phyloP scores from a whole-genome alignment of 2,797 vertebrate species.

The Eremophila alpestris region DNA sequence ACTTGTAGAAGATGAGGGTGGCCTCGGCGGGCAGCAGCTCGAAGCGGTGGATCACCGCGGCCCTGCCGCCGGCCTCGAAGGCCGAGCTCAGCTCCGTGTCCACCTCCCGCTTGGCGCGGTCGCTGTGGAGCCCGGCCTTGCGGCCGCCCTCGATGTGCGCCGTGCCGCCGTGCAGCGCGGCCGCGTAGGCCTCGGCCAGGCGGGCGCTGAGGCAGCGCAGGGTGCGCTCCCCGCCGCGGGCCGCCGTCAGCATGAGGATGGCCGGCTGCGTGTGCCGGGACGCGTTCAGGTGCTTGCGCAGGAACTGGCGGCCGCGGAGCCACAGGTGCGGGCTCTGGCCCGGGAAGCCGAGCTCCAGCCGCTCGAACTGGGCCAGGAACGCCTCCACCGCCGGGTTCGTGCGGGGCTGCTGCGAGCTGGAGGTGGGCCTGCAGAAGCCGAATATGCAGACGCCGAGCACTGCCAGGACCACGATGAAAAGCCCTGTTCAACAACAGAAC shows the following conservation, averaged over 20 bases:
- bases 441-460: not conserved
- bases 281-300: slow-evolving; percentile 84
- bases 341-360: slow-evolving; percentile 77
- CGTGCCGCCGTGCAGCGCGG: slow-evolving; percentile 71
- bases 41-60: slow-evolving; percentile 85
- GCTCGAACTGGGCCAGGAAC: slow-evolving; percentile 77
- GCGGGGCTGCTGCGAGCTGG: not conserved
- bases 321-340: slow-evolving; percentile 85
- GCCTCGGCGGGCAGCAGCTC: slow-evolving; percentile 88
- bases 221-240: slow-evolving; percentile 77
- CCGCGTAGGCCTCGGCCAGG: slow-evolving; percentile 81
- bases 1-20: slow-evolving; percentile 95
- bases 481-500: slow-evolving; percentile 7
- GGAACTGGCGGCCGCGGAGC: slow-evolving; percentile 80
- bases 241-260: slow-evolving; percentile 86
- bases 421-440: slow-evolving; percentile 48
- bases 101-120: slow-evolving; percentile 83
- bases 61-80: slow-evolving; percentile 78
- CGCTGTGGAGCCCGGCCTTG: slow-evolving; percentile 75
- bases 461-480: not conserved
- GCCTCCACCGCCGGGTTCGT: slow-evolving; percentile 37
- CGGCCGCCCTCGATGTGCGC: slow-evolving; percentile 78
- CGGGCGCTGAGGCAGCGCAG: slow-evolving; percentile 82
- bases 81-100: slow-evolving; percentile 81
- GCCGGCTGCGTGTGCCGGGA: slow-evolving; percentile 82